These are phyloP conservation scores for Acheta domesticus DNA, from an alignment of 2,888 invertebrate genomes.

Conservation along the genomic window DNA sequence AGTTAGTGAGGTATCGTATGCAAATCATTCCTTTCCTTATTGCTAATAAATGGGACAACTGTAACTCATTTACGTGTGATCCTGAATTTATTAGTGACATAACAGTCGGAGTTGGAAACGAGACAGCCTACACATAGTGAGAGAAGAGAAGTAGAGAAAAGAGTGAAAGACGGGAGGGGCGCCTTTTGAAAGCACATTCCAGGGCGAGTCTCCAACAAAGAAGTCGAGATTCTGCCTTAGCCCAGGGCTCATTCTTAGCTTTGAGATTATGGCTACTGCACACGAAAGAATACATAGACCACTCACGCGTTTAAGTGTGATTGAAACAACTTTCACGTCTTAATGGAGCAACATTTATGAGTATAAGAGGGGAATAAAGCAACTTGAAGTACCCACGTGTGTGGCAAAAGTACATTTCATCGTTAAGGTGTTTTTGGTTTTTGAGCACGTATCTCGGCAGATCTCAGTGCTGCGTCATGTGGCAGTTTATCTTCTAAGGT, in stretches of 20 bases:
- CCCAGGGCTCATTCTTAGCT: background rate
- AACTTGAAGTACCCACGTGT: too few relatives aligned
- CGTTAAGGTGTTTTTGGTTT: too few relatives aligned
- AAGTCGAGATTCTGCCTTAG: background rate
- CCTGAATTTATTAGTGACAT: background rate
- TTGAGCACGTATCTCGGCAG: too few relatives aligned
- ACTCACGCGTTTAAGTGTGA: background rate
- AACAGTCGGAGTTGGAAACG: background rate
- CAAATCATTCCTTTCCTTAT: slow-evolving; percentile 18
- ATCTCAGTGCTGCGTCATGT: too few relatives aligned
- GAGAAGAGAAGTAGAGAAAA: background rate
- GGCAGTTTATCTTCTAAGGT: too few relatives aligned
- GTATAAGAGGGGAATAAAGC: too few relatives aligned
- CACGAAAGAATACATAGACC: background rate
- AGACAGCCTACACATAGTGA: background rate
- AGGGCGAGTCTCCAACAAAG: background rate
- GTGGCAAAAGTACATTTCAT: too few relatives aligned
- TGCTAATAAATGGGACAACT: slow-evolving; percentile 18
- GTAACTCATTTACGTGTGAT: background rate
- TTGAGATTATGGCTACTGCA: slow-evolving; percentile 7
- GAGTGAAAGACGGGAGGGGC: background rate
- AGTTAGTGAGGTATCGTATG: slow-evolving; percentile 18
- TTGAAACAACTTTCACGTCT: background rate
- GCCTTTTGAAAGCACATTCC: background rate
- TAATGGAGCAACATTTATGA: slow-evolving; percentile 18